A percentile compares a stretch with the other conserved stretches of the same genome.
Conservation (phyloP, 2,797 vertebrate species). For the Neostethus bicornis region DNA sequence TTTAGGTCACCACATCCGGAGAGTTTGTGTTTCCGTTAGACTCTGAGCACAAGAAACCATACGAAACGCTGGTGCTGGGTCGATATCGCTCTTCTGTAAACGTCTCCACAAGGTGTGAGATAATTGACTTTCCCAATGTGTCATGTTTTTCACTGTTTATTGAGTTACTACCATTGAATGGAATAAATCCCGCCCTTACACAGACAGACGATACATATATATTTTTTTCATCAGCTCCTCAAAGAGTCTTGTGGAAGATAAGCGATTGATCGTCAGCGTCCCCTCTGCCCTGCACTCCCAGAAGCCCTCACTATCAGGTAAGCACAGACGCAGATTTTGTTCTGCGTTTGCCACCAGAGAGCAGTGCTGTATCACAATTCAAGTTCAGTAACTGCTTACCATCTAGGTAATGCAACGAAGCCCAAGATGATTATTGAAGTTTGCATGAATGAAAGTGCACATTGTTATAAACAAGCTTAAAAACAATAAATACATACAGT, state of each 20-base stretch:
- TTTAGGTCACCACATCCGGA: slow-evolving; percentile 88
- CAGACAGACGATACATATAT: no score
- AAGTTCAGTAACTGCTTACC: background rate
- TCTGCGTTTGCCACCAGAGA: slow-evolving; percentile 64
- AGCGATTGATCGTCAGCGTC: slow-evolving; percentile 88
- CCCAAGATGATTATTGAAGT: slow-evolving; percentile 7
- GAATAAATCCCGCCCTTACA: background rate
- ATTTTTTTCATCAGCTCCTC: slow-evolving; percentile 69
- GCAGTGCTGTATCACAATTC: slow-evolving; percentile 59
- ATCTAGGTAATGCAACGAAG: background rate
- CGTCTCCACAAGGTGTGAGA: slow-evolving; percentile 43
- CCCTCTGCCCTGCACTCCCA: slow-evolving; percentile 94
- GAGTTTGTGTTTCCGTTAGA: slow-evolving; percentile 94
- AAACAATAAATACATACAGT: no score
- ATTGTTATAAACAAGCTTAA: background rate
- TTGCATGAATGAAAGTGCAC: slow-evolving; percentile 7
- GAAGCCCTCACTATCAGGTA: slow-evolving; percentile 93
- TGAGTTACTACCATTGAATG: background rate
- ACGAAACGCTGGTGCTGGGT: slow-evolving; percentile 91
- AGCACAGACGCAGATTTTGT: background rate
- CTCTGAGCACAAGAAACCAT: slow-evolving; percentile 95
- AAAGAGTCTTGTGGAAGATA: slow-evolving; percentile 79
- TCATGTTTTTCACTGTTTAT: background rate
- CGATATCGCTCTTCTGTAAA: slow-evolving; percentile 61
- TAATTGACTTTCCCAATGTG: background rate